phyloP scores from a whole-genome alignment of 2,888 invertebrate genomes.

The Drosophila quinaria region DNA sequence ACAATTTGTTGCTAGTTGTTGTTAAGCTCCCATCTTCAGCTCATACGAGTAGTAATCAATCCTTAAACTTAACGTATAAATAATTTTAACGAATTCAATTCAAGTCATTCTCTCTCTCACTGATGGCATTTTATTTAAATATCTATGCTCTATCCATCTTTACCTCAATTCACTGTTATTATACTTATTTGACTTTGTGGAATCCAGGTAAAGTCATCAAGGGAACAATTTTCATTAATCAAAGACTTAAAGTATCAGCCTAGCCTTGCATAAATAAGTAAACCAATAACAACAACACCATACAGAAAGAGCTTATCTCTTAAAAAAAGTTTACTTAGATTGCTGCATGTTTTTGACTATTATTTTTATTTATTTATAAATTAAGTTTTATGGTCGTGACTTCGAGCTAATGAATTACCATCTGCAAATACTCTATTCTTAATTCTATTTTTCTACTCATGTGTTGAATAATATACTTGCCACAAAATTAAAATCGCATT shows the following conservation, averaged over 20 bases:
- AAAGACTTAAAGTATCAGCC: slow-evolving; percentile 25
- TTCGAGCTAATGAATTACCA: not conserved
- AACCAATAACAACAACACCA: not conserved
- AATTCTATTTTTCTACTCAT: not conserved
- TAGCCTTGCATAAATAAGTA: not conserved
- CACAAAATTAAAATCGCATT: too few species aligned
- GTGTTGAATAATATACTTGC: not conserved
- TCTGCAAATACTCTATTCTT: not conserved
- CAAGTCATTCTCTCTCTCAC: too few species aligned
- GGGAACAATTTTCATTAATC: slow-evolving; percentile 35
- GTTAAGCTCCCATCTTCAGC: not conserved
- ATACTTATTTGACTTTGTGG: not conserved
- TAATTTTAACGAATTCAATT: not conserved
- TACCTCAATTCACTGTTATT: not conserved
- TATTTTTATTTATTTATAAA: not conserved
- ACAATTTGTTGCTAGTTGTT: slow-evolving; percentile 47
- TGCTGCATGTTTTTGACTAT: not conserved
- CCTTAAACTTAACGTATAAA: not conserved
- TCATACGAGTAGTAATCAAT: not conserved
- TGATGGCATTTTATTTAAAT: not conserved
- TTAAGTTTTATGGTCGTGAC: not conserved
- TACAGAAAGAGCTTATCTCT: not conserved
- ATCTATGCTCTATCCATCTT: not conserved
- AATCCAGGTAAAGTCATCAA: not conserved
- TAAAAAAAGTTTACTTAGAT: not conserved